Evolutionary conservation across 30 jellyfish, hydroid and myxozoan species (phyloP), one percentile per base, ranked within the genome.

Genomic region (Pelagia noctiluca): DNA sequence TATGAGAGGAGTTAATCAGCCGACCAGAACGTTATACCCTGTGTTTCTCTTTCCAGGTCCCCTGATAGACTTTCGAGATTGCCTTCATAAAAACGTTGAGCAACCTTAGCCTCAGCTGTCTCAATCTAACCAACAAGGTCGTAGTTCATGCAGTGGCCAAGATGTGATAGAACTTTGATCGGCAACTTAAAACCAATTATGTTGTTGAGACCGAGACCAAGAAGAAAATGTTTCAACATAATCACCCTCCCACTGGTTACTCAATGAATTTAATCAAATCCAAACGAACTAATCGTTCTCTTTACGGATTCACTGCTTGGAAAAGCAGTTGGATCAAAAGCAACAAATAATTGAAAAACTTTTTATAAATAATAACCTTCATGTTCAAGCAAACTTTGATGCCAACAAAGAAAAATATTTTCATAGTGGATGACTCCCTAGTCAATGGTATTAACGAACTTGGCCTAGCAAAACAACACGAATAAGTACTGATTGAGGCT

Each of bases 221-320:
- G 61, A 2, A 63, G 77, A 63, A 63, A 63, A 21, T 63, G 77
- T 21, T 63, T 63, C 52, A 63, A 63, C 7, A 50, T 63, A 63
- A 63, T 63, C 22, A 63, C 77, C 77, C 28, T 34, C 24, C 77
- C 77, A 18, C 77, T 63, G 28, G 49, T 63, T 18, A 63, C 77
- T 18, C 77, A 22, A 25, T 63, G 77, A 18, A 63, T 63, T 52
- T 18, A 18, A 21, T 63, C 77, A 63, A n/a, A n/a, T n/a, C n/a
- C n/a, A n/a, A n/a, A n/a, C n/a, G n/a, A n/a, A n/a, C n/a, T n/a
- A n/a, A n/a, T n/a, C n/a, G n/a, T n/a, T n/a, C n/a, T n/a, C n/a
- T n/a, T n/a, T n/a, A n/a, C n/a, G n/a, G n/a, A n/a, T n/a, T n/a
- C n/a, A n/a, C n/a, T n/a, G n/a, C n/a, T n/a, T n/a, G n/a, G n/a